Evolutionary conservation across 2,888 invertebrate species (phyloP), one percentile per base, ranked within the genome.

Genomic region (Anarsia innoxiella): DNA sequence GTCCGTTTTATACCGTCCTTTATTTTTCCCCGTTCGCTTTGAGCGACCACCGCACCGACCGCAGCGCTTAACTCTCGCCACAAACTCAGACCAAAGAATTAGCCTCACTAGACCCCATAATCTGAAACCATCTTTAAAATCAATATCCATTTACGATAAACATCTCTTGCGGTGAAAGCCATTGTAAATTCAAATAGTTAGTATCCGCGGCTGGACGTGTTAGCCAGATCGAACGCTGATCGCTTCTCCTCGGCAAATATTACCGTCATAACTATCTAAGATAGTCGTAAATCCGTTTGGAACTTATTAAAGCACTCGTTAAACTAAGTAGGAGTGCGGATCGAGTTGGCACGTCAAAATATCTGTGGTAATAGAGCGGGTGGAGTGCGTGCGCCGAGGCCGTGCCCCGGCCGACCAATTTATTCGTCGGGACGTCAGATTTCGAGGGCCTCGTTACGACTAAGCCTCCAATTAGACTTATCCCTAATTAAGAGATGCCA

Each of bases 401-500:
- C 63, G 52, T 46, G 57, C 53, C 59, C 63, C 67, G 66, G 59
- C 66, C 75, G 66, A 71, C 80, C 83, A 82, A 83, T 83, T 83
- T 82, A 77, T 80, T 78, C 74, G 72, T 60, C 75, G 77, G 80
- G 74, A 80, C 83, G 83, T 83, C 84, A 84, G 83, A 83, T 84
- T 83, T 84, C 77, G 79, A 84, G 84, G 72, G 84, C 74, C 85
- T 86, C 85, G 86, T 86, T 86, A 86, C 83, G 74, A 78, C 83
- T 86, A 85, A 86, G 86, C 86, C 84, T 78, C 85, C 86, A 86
- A 86, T 86, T 86, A 86, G 86, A 86, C 86, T 85, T 86, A 86
- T 85, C 86, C 86, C 86, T 86, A 86, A 86, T 86, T 86, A 86
- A 86, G 86, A 86, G 86, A 86, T 86, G 86, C 86, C 86, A 83